Conservation (phyloP, 2,113 vertebrate genomes). For the Nycticryphes semicollaris region DNA sequence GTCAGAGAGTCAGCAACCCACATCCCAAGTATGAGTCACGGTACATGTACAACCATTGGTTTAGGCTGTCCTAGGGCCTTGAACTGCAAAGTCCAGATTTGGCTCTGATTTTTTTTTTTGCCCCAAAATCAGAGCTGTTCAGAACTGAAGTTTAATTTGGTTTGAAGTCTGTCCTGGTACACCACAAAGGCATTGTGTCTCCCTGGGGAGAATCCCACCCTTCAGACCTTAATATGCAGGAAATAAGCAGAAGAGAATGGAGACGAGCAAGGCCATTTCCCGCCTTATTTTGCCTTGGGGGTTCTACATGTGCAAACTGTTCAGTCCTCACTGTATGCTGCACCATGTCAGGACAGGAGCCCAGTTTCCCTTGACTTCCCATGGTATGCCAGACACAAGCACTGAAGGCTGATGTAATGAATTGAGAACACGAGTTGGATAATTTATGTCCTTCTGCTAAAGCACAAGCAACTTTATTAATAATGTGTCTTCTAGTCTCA, state of each 20-base stretch:
- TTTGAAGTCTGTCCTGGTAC: background rate
- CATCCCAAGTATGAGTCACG: background rate
- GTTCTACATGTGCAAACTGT: background rate
- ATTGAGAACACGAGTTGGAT: background rate
- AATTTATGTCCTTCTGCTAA: background rate
- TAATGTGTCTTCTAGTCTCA: background rate
- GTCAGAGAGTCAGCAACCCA: background rate
- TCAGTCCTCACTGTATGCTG: background rate
- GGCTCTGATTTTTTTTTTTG: background rate
- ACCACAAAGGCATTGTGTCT: background rate
- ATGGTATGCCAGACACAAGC: background rate
- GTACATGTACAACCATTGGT: background rate
- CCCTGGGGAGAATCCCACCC: background rate
- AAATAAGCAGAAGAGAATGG: background rate
- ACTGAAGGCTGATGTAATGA: background rate
- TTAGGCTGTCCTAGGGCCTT: background rate
- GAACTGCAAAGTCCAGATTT: background rate
- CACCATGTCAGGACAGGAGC: background rate
- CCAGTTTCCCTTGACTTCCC: background rate
- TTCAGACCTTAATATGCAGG: background rate
- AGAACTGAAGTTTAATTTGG: background rate
- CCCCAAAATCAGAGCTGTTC: background rate
- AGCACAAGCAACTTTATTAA: background rate
- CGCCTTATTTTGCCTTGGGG: background rate
- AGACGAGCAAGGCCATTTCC: background rate